These are phyloP conservation scores for Anguilla pacifica DNA, from an alignment of 2,797 vertebrate genomes.

Conservation along the genomic window DNA sequence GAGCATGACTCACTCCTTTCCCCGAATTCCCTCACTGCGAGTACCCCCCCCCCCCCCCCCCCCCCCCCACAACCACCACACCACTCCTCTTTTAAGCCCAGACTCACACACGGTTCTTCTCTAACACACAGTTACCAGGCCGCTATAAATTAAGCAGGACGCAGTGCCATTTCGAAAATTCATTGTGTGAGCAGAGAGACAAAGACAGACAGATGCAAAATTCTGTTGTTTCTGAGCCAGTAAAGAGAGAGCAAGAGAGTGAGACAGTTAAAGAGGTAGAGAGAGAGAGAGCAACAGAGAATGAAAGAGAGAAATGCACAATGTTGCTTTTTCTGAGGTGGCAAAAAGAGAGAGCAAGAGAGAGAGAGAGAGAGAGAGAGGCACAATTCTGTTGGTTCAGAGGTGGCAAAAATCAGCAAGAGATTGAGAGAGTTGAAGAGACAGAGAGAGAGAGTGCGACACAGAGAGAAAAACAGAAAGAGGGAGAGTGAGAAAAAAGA, in stretches of 20 bases:
- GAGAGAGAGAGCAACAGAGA: conserved; percentile 32
- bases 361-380: conserved; percentile 31
- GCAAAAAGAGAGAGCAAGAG: conserved; percentile 43
- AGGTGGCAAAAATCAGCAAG: neutral
- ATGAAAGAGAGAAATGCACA: neutral
- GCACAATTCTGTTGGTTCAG: neutral
- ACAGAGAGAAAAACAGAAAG: neutral
- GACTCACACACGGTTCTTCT: neutral
- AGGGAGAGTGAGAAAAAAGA: conserved; percentile 8
- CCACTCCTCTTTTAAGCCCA: neutral
- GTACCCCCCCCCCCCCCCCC: neutral
- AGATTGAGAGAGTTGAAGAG: neutral
- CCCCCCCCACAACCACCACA: neutral
- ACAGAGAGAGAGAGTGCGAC: neutral
- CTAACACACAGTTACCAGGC: neutral
- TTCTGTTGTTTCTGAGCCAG: neutral
- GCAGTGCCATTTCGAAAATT: neutral
- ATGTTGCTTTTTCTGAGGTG: neutral
- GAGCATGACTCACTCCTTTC: neutral
- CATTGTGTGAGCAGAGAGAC: neutral
- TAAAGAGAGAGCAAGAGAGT: conserved; percentile 33
- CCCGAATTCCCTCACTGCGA: neutral
- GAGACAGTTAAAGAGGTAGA: conserved; percentile 27
- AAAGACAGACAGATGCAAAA: conserved; percentile 16
- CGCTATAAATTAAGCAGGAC: neutral